These are phyloP conservation scores for Meganola albula DNA, from an alignment of 2,888 invertebrate species.

Conservation along the genomic window DNA sequence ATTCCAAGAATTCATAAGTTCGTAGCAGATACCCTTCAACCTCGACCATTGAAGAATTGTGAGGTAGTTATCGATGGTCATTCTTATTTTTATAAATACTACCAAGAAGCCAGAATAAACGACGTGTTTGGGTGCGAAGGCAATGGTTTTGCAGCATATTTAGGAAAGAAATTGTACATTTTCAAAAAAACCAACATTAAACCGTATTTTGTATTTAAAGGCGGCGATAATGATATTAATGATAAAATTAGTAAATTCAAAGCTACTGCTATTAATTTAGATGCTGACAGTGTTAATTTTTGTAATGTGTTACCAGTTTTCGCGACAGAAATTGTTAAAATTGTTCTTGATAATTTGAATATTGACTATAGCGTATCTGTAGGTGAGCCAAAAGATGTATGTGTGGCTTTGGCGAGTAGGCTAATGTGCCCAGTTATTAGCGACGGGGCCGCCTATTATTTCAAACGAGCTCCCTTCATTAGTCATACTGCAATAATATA, in stretches of 20 bases:
- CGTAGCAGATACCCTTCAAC: background rate
- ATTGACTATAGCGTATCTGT: conserved; percentile 32
- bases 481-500: conserved; percentile 16
- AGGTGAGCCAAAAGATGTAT: conserved; percentile 32
- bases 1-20: background rate
- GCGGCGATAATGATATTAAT: conserved; percentile 27
- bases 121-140: conserved; percentile 36
- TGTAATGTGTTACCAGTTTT: conserved; percentile 25
- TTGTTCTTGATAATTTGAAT: conserved; percentile 36
- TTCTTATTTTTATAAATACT: conserved; percentile 30
- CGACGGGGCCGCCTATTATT: conserved; percentile 35
- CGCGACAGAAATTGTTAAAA: conserved; percentile 26
- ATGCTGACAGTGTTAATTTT: background rate
- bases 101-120: conserved; percentile 21
- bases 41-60: conserved; percentile 24
- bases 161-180: conserved; percentile 26
- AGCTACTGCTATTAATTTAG: conserved; percentile 1
- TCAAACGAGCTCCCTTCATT: conserved; percentile 35
- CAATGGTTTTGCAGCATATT: conserved; percentile 29
- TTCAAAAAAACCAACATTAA: conserved; percentile 36
- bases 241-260: conserved; percentile 13
- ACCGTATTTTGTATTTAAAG: conserved; percentile 41
- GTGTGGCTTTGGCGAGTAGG: conserved; percentile 35
- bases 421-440: conserved; percentile 38
- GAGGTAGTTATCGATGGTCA: conserved; percentile 41